Percentiles rank a stretch among this genome's conserved stretches.
Evolutionary conservation across 2,797 vertebrate genomes (phyloP).

Genomic region (Acipenser transmontanus): DNA sequence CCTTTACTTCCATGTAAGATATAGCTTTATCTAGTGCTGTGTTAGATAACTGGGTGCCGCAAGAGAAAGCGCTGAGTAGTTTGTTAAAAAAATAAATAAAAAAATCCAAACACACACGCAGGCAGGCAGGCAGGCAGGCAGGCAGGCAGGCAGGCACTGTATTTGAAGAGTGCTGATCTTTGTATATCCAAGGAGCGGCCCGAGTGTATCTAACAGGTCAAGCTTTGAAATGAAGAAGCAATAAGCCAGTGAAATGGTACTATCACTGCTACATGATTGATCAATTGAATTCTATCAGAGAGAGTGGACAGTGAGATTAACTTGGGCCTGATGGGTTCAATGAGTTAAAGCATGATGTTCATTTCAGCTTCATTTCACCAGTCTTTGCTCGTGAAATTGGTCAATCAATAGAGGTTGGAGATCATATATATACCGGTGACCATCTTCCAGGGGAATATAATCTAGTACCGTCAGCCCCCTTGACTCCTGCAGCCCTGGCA

Average conservation of each 20-base stretch:
- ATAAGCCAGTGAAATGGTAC: conserved; percentile 99
- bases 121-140: conserved; percentile 8
- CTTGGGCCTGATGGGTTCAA: conserved; percentile 94
- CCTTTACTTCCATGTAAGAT: no score
- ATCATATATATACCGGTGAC: conserved; percentile 70
- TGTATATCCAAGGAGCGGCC: conserved; percentile 53
- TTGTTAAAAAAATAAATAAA: background rate
- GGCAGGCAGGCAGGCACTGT: background rate
- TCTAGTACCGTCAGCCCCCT: conserved; percentile 55
- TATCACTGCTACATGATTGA: conserved; percentile 99
- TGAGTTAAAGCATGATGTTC: conserved; percentile 96
- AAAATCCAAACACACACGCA: background rate
- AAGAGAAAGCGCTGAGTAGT: no score
- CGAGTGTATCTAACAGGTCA: conserved; percentile 68
- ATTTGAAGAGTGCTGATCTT: conserved; percentile 33
- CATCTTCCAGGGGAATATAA: conserved; percentile 71
- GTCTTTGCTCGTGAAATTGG: conserved; percentile 90
- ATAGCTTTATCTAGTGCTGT: no score
- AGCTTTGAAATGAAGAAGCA: conserved; percentile 89
- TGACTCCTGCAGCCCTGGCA: conserved; percentile 52
- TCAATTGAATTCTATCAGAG: conserved; percentile 99
- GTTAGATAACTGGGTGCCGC: no score
- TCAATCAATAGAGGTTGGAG: conserved; percentile 91
- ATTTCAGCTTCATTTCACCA: conserved; percentile 93
- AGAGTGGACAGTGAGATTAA: conserved; percentile 97